Evolutionary conservation across 2,888 invertebrate species (phyloP), one percentile per base, ranked within the genome.

Genomic region (Athalia rosae): DNA sequence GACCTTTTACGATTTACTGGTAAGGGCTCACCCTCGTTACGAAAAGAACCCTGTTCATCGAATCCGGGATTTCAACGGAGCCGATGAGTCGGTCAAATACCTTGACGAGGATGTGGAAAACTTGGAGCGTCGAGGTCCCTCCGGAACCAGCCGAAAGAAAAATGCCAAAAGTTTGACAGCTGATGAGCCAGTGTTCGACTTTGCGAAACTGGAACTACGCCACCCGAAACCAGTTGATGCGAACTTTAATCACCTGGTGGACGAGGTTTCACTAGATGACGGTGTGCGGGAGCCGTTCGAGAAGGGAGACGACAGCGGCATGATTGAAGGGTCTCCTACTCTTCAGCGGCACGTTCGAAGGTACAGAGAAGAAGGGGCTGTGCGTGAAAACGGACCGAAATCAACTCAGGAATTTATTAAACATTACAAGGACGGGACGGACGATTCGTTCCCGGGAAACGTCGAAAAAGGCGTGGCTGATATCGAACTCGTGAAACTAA

Each of bases 401-500:
- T 43, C 50, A 13, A 15, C 58, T 45, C 13, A 69, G 7, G n/a
- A 69, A 13, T 56, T 13, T 47, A 69, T n/a, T 69, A 28, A 69
- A 69, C 4, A 69, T 69, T n/a, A 15, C 15, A 15, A 8, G 15
- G 8, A 5, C 1, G 15, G 28, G 13, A 11, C 53, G 53, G 6
- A 11, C 53, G 13, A 61, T 15, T 13, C 8, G 8, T 4, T 7
- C 9, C 56, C 9, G 9, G 13, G 0, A 58, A 58, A 58, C 45
- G 8, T 45, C n/a, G 9, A 43, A 56, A 13, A 7, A 41, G 15
- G 56, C n/a, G 13, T 4, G 11, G n/a, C 56, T 43, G 80, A 79
- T 8, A 69, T 81, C 11, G 47, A 67, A 77, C 50, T 80, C 15
- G 66, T 82, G 11, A 79, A 79, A 45, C 76, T 81, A 28, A 78